These are phyloP conservation scores for Riparia riparia DNA, from an alignment of 2,113 vertebrate species.

Conservation along the genomic window DNA sequence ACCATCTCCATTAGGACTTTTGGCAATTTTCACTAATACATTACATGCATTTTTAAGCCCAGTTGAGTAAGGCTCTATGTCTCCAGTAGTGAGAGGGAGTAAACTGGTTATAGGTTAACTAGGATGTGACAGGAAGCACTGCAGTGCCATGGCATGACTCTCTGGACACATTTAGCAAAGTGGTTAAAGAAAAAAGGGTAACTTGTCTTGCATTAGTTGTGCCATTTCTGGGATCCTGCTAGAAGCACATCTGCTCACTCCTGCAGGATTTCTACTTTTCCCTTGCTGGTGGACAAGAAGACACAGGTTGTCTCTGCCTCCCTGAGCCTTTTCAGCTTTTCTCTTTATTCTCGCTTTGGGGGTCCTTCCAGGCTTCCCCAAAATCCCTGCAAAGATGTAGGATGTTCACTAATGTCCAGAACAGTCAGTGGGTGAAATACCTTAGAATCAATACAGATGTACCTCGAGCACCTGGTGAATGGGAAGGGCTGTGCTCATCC, in stretches of 20 bases:
- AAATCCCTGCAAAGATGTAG: neutral
- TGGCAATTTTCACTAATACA: neutral
- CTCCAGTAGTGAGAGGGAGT: neutral
- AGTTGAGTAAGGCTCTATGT: neutral
- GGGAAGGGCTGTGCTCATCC: neutral
- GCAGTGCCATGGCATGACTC: neutral
- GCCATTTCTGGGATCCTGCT: neutral
- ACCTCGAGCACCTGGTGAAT: fast-evolving
- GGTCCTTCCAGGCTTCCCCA: neutral
- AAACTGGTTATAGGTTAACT: neutral
- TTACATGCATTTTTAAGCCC: neutral
- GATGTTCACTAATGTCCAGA: neutral
- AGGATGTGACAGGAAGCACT: neutral
- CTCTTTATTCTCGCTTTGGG: neutral
- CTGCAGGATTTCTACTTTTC: neutral
- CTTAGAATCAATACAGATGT: neutral
- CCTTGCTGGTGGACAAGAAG: neutral
- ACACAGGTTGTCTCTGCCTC: neutral
- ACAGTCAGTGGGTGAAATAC: neutral
- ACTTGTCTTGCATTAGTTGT: neutral
- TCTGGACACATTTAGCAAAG: neutral
- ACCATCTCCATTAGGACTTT: neutral
- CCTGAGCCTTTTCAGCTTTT: neutral
- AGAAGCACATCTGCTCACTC: neutral
- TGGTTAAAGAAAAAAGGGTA: neutral